Evolutionary conservation across 2,797 vertebrate genomes (phyloP), one percentile per base, ranked within the genome.

Genomic region (Momotus momota): DNA sequence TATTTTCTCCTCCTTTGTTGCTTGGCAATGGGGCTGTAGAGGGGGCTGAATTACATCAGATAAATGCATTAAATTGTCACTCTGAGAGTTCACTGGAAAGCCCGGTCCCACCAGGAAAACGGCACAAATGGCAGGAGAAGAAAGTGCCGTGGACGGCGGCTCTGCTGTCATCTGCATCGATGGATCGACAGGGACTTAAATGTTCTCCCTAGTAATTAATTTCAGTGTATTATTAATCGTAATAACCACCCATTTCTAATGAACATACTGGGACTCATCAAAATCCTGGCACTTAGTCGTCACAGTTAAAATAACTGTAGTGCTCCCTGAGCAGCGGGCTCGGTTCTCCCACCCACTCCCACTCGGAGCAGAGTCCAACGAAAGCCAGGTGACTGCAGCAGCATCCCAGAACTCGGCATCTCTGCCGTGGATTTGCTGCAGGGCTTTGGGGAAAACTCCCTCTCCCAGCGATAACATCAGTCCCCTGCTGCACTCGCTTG

Each of bases 131-230:
- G 67, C 48, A 15, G 17, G 52, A n/a, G 86, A 77, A 45, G 72
- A 17, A 93, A 81, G 80, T 9, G 61, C 61, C 41, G 16, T 31
- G 1, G 74, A 67, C 86, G 49, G 29, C 51, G 55, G 23, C 45
- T 35, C 87, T 11, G 5, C 85, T 57, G 61, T 69, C 57, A 6
- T 19, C 45, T 81, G 4, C 21, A 2, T 0, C 46, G 31, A 78
- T 21, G 72, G 69, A 71, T 86, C 72, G 43, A 38, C 87, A 61
- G 0, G 0, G 86, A 35, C 25, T 1, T 49, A 1, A 11, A 40
- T 88, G 52, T 89, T 55, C 87, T 83, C 48, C 46, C 62, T 12
- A 43, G 89, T 69, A 94, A 96, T 96, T 96, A 96, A 94, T 95
- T 83, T 62, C 86, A 66, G 66, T 33, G 73, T 92, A 31, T 88